Evolutionary conservation across 2,888 invertebrate genomes (phyloP), one percentile per base, ranked within the genome.

Genomic region (Pterostichus madidus): DNA sequence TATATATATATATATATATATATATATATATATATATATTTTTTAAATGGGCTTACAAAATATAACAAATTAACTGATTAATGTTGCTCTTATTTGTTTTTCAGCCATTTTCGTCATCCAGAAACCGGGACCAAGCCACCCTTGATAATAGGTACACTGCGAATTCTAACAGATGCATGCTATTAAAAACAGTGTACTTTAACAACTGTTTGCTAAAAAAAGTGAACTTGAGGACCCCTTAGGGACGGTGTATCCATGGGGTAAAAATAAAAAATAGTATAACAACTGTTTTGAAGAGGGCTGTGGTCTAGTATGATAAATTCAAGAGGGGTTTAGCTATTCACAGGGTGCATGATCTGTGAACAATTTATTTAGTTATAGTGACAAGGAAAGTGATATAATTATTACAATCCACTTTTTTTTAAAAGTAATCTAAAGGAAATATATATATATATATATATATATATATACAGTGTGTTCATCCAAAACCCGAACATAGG

Each of bases 261-360:
- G 24, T 46, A 73, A 73, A 73, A 73, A 73, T 73, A 73, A 73
- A 73, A 73, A 73, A 73, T 44, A 24, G 71, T 13, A 5, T 39
- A 39, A 46, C 73, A 73, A 73, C 44, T 73, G 73, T 46, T 73
- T 24, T 61, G 13, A 49, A 49, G 17, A 44, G 73, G 73, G 46
- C 61, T 49, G 49, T n/a, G 73, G 46, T 17, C 46, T 7, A 46
- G 31, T 46, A 73, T 73, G 73, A 73, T 49, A 46, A 44, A 17
- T 73, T 46, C 46, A 15, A 73, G 46, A 15, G 10, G 73, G n/a
- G 73, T 13, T 44, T 17, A 8, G n/a, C 6, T 15, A 44, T 68
- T 44, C 8, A 68, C 13, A 39, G 35, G 44, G 44, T 68, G 53
- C 53, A 53, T 3, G 68, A 68, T 11, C 39, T 32, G 17, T 39